Evolutionary conservation across 1,140 invertebrate species (phyloP), one percentile per base, ranked within the genome.

Genomic region (Schlechtendalia chinensis): DNA sequence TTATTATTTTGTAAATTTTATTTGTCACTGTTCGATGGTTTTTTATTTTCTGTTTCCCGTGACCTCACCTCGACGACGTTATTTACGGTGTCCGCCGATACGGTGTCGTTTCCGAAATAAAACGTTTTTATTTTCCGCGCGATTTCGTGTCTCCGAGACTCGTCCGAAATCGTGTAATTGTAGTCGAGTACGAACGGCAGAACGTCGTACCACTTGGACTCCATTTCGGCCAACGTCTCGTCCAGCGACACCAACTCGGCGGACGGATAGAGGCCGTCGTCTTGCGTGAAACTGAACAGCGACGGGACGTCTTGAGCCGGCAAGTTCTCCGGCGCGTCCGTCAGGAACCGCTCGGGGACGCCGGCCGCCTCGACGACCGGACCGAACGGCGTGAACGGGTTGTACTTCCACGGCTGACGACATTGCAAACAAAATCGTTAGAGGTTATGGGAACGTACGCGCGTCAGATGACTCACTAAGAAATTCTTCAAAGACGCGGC

Each of bases 351-450:
- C 6, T 87, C 82, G 3, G 87, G n/a, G n/a, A n/a, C 83, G 0
- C 85, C 84, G 5, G 82, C 54, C 39, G 86, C 86, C 83, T 91
- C 90, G 0, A 87, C 85, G 0, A 89, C 88, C 27, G 90, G 89
- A 0, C 88, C 89, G 84, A 91, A 91, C 0, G 89, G 88, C 8
- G 89, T 87, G 83, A 89, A 90, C 17, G 89, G 89, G 84, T 89
- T 88, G 77, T 87, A 89, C 12, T 86, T 83, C 84, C 88, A 89
- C 24, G 85, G 82, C 88, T 89, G 58, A n/a, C 83, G 59, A 74
- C 32, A 8, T n/a, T n/a, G n/a, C n/a, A n/a, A n/a, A n/a, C n/a
- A n/a, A n/a, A n/a, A n/a, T n/a, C n/a, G n/a, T n/a, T n/a, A n/a
- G n/a, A n/a, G n/a, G n/a, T n/a, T n/a, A n/a, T n/a, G n/a, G n/a